Base-by-base conservation (phyloP, 2,113 vertebrate species). In the Athene noctua region DNA sequence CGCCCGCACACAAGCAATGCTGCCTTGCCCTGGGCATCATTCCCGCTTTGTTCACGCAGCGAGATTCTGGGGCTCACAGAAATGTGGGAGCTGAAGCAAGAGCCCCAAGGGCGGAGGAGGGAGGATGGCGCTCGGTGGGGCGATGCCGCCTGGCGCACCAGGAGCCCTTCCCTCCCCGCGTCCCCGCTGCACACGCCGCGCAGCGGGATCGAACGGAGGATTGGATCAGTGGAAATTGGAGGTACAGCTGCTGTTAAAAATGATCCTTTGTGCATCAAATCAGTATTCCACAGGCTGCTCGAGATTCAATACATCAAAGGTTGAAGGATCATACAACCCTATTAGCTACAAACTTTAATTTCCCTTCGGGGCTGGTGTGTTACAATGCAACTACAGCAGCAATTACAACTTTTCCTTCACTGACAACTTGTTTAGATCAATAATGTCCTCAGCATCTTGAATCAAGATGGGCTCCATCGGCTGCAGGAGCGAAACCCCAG, bases 311-410 rank as follows among this genome's bases (percentile, higher is more conserved):
- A 98, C 97, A 98, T 98, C 98, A 98, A 96, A 97, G 98, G 97
- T 80, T 97, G 97, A 98, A 98, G 97, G 98, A 98, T 98, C 96
- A 97, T 96, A 98, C 96, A 98, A 98, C 97, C 98, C 97, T 98
- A 98, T 98, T 98, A 98, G 97, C 98, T 97, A 90, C 98, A 97
- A 98, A 98, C 96, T 98, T 98, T 98, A 98, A 98, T 98, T 98
- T 98, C 97, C 98, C 98, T 98, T 98, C 96, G 97, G 98, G 97
- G 97, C 97, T 97, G 97, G 83, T 95, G 83, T 97, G 97, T 98
- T 98, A 98, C 98, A 98, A 97, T 97, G 97, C 97, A 98, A 97
- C 96, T 97, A 97, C 98, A 97, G 96, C 95, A 96, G 97, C 98
- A 98, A 98, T 98, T 98, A 98, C 98, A 98, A 98, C 98, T 98